Evolutionary conservation across 2,888 invertebrate species (phyloP).

Genomic region (Alsophila aescularia): DNA sequence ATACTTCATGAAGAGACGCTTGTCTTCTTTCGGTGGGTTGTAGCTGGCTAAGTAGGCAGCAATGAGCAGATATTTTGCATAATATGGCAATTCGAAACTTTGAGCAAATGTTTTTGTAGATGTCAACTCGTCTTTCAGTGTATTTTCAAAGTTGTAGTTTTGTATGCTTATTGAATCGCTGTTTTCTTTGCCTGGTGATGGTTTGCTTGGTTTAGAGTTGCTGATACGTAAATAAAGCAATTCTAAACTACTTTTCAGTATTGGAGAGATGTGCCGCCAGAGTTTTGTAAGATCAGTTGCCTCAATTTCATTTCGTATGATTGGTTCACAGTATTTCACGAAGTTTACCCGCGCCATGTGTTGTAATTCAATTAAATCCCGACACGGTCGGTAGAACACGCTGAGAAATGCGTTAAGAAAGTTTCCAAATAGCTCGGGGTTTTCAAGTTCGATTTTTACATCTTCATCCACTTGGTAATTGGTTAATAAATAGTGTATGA

Average conservation of each 20-base stretch:
- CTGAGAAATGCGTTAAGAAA: slow-evolving; percentile 93
- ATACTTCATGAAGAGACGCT: slow-evolving; percentile 92
- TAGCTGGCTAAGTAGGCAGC: slow-evolving; percentile 97
- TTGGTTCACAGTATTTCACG: slow-evolving; percentile 90
- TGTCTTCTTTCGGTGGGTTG: slow-evolving; percentile 95
- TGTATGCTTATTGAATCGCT: slow-evolving; percentile 37
- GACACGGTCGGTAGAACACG: slow-evolving; percentile 92
- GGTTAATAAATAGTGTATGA: slow-evolving; percentile 59
- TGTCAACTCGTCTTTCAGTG: slow-evolving; percentile 71
- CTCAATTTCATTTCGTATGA: slow-evolving; percentile 86
- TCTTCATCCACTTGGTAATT: slow-evolving; percentile 56
- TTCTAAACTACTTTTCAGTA: slow-evolving; percentile 89
- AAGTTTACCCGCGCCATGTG: slow-evolving; percentile 92
- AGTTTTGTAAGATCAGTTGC: slow-evolving; percentile 87
- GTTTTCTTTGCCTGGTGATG: slow-evolving; percentile 70
- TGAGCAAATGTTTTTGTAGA: slow-evolving; percentile 85
- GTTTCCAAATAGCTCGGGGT: slow-evolving; percentile 88
- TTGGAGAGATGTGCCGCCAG: slow-evolving; percentile 92
- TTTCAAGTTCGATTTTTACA: slow-evolving; percentile 61
- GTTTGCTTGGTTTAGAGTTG: slow-evolving; percentile 48
- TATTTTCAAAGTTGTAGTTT: slow-evolving; percentile 63
- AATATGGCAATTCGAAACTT: slow-evolving; percentile 92
- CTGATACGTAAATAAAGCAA: slow-evolving; percentile 90
- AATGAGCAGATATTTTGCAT: slow-evolving; percentile 94
- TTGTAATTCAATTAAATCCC: slow-evolving; percentile 92